Evolutionary conservation across 2,888 invertebrate species (phyloP), one percentile per base, ranked within the genome.

Genomic region (Cerastis leucographa): DNA sequence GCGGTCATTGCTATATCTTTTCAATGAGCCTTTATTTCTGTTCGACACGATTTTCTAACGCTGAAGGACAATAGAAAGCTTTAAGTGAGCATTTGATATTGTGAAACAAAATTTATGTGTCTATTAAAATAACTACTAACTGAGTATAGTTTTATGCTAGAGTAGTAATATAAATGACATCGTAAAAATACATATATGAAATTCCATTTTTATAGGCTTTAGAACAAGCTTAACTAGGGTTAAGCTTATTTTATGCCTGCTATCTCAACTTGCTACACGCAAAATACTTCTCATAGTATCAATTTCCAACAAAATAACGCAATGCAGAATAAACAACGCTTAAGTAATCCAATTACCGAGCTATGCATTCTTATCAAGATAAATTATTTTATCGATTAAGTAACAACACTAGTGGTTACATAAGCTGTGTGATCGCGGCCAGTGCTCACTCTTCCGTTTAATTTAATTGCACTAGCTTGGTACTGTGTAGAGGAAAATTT

Each of bases 391-490:
- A 93, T 94, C 93, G 92, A 93, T 92, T 87, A 86, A 87, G 92
- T 92, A 91, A 93, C 94, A 93, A 88, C 94, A 94, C 94, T 94
- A 94, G 86, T 73, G 35, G 77, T 87, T 88, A 87, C 76, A 73
- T 86, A 87, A 89, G 91, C 90, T 88, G 84, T 89, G 90, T 87
- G 92, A 92, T 93, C 91, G 92, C 90, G 91, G 91, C 86, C 91
- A 86, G 90, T 90, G 91, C 90, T 92, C 91, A 92, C 90, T 95
- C 95, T 96, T 96, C 95, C 96, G 94, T 94, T 93, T 90, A 94
- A 94, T 94, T 93, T 94, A 95, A 95, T 94, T 93, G 92, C 91
- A 84, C 88, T 88, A 86, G 84, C 84, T 80, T 67, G 65, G 91
- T 92, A 93, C 88, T 79, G 80, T 71, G 70, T 68, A 42, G 46